Percentiles rank a stretch among this genome's conserved stretches.
Conservation (phyloP, 1,140 invertebrate genomes). For the Camponotus vicinus region DNA sequence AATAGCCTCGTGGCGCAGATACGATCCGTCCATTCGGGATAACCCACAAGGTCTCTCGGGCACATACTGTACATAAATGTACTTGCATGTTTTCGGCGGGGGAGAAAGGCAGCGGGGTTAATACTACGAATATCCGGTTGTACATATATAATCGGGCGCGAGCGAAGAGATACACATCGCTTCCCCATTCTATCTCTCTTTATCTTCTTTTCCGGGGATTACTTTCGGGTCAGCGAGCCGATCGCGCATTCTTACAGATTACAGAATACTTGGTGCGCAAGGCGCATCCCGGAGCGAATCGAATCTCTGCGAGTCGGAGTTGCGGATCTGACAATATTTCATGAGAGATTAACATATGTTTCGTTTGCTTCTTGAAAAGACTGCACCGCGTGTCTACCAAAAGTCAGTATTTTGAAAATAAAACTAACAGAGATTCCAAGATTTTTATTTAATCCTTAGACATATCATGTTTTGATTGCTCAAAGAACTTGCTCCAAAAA, state of each 20-base stretch:
- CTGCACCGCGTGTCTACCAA: not conserved
- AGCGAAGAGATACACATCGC: constrained; percentile 7
- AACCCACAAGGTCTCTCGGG: constrained; percentile 74
- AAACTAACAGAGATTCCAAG: not conserved
- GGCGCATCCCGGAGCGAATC: constrained; percentile 32
- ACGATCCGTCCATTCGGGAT: constrained; percentile 65
- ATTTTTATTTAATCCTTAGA: constrained; percentile 1
- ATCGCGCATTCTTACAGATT: constrained; percentile 73
- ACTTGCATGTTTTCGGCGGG: not conserved
- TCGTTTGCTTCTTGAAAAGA: not conserved
- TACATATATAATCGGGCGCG: not conserved
- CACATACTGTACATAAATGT: constrained; percentile 1
- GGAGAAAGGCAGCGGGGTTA: not conserved
- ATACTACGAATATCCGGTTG: constrained; percentile 28
- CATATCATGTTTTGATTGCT: not conserved
- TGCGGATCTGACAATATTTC: constrained; percentile 51
- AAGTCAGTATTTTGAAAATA: not conserved
- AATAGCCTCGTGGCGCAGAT: constrained; percentile 71
- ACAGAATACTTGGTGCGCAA: constrained; percentile 63
- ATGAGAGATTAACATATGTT: constrained; percentile 46
- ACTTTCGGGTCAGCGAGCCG: constrained; percentile 72
- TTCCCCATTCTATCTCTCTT: constrained; percentile 4
- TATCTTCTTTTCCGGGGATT: constrained; percentile 73
- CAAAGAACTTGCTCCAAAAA: not conserved
- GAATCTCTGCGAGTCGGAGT: constrained; percentile 18